Evolutionary conservation across 2,888 invertebrate species (phyloP), one percentile per base, ranked within the genome.

Genomic region (Rhopalosiphum nymphaeae): DNA sequence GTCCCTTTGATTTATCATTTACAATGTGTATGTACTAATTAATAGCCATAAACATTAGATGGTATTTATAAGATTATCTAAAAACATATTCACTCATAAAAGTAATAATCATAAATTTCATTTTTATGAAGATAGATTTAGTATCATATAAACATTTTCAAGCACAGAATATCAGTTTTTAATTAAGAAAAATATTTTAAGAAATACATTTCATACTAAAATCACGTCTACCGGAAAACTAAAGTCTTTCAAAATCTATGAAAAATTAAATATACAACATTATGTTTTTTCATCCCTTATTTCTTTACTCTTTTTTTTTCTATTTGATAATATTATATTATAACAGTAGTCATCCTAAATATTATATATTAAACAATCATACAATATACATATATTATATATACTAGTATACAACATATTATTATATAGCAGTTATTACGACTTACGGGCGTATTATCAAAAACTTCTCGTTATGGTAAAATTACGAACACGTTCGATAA

Each of bases 381-480:
- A 53, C 53, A 21, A 53, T 21, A 53, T 53, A 53, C 53, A 53
- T 53, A 53, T 26, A 53, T 13, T 53, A 53, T 11, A 11, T 53
- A 9, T 26, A 57, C 25, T 57, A 26, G 26, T 26, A 26, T 57
- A 36, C 21, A 78, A 78, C 36, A 78, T 78, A 26, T 11, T 57
- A 26, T 11, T 26, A 53, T 57, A 57, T 57, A 78, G 36, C 36
- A 78, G 78, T 36, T 36, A 78, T 36, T 36, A 78, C 36, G 78
- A 78, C 36, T 78, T 78, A 78, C 78, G 7, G 21, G 21, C 36
- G 21, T 78, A 2, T 21, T 53, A 88, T 88, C 88, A 53, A 88
- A 88, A 88, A 53, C 53, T 13, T 88, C 25, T 36, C 88, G 88
- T 88, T 88, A 88, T 88, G 88, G 53, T 88, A 88, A 88, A 88